phyloP scores from a whole-genome alignment of 2,113 vertebrate species.

The Perca schrenkii region DNA sequence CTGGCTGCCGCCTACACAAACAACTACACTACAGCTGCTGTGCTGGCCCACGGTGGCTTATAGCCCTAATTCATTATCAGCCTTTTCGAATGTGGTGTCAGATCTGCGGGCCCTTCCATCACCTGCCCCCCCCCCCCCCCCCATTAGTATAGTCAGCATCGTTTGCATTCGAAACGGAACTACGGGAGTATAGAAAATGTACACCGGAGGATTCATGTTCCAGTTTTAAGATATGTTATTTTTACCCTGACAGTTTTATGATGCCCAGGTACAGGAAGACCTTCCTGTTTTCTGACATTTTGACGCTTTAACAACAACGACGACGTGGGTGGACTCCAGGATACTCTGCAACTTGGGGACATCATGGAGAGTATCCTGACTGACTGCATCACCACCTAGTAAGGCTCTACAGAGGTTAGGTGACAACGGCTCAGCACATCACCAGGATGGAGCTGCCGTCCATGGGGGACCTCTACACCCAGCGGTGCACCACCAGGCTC shows the following conservation, averaged over 20 bases:
- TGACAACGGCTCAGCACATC: no score
- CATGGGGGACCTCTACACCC: no score
- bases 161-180: background rate
- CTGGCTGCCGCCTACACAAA: slow-evolving; percentile 62
- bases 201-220: background rate
- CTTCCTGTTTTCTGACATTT: background rate
- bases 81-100: slow-evolving; percentile 46
- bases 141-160: background rate
- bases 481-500: no score
- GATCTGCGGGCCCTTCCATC: slow-evolving; percentile 11
- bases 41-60: slow-evolving; percentile 41
- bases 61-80: slow-evolving; percentile 31
- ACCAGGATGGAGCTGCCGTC: no score
- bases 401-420: no score
- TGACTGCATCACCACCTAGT: no score
- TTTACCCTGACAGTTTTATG: background rate
- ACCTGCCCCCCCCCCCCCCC: background rate
- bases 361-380: no score
- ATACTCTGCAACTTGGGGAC: no score
- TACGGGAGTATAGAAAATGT: background rate
- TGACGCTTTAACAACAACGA: no score
- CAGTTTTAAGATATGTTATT: background rate
- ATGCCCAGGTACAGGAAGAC: background rate
- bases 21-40: slow-evolving; percentile 51
- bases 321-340: no score